Conservation (phyloP, 2,113 vertebrate species). For the Bolborhynchus lineola region DNA sequence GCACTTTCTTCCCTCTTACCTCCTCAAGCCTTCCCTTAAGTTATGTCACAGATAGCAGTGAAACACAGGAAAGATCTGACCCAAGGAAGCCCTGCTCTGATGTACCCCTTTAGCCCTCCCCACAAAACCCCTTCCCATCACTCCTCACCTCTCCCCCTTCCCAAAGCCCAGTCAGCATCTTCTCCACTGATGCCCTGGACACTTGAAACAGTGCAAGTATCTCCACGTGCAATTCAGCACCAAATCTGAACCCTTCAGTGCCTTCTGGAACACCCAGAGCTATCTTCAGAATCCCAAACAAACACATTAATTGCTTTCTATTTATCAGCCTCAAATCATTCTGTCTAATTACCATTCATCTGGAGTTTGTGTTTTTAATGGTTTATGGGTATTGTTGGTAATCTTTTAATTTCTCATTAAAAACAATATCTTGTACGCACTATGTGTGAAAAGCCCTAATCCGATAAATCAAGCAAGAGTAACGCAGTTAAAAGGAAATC, state of each 20-base stretch:
- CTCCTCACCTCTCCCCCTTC: not conserved
- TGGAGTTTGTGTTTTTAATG: conserved; percentile 74
- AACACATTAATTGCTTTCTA: conserved; percentile 76
- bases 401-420: conserved; percentile 82
- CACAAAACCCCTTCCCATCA: not conserved
- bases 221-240: not conserved
- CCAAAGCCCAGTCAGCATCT: not conserved
- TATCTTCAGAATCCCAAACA: conserved; percentile 72
- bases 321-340: conserved; percentile 74
- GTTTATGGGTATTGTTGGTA: conserved; percentile 78
- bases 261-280: conserved; percentile 62
- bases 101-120: not conserved
- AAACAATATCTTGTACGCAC: conserved; percentile 71
- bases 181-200: not conserved
- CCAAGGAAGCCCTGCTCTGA: not conserved
- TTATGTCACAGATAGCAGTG: not conserved
- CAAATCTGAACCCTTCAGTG: conserved; percentile 21
- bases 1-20: not conserved
- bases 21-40: not conserved
- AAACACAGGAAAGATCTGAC: not conserved
- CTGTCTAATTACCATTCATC: conserved; percentile 78
- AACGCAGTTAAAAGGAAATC: conserved; percentile 75
- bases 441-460: conserved; percentile 75
- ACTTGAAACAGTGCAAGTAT: not conserved
- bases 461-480: conserved; percentile 77